phyloP scores from a whole-genome alignment of 2,113 vertebrate genomes.

The Morone saxatilis region DNA sequence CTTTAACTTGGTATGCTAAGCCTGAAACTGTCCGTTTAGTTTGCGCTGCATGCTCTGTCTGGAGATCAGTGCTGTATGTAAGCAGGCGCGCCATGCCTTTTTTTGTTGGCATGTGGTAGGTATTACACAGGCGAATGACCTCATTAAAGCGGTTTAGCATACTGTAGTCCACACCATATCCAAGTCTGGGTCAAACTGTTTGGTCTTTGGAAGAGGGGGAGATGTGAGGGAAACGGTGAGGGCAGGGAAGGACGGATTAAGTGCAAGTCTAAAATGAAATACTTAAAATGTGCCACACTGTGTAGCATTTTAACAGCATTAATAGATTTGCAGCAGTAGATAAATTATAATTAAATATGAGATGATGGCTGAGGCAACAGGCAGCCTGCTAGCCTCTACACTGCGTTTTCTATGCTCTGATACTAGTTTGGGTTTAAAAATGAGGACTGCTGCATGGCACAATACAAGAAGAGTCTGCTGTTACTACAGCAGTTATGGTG shows the following conservation, averaged over 20 bases:
- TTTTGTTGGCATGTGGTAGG: conserved; percentile 1
- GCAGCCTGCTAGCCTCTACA: not conserved
- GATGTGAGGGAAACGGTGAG: not conserved
- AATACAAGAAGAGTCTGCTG: not conserved
- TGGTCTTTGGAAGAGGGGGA: not conserved
- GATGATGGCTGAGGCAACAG: not conserved
- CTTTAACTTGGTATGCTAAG: conserved; percentile 48
- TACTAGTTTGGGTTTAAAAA: not conserved
- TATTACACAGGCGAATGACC: conserved; percentile 8
- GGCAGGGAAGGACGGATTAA: not conserved
- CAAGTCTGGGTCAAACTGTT: conserved; percentile 15
- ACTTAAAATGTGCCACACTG: not conserved
- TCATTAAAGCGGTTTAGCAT: conserved; percentile 27
- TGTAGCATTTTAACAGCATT: conserved; percentile 1
- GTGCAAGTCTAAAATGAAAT: not conserved
- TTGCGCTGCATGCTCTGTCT: conserved; percentile 26
- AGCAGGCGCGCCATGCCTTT: not conserved
- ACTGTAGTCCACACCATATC: not conserved
- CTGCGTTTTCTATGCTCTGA: not conserved
- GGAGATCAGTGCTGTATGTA: conserved; percentile 16
- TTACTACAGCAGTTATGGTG: not conserved
- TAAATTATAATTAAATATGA: conserved; percentile 8
- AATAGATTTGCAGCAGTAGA: not conserved
- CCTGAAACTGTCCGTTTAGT: conserved; percentile 23
- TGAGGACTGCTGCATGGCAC: not conserved